A percentile compares a stretch with the other conserved stretches of the same genome.
These are phyloP conservation scores for Limnephilus lunatus DNA, from an alignment of 2,888 invertebrate species.

Conservation along the genomic window DNA sequence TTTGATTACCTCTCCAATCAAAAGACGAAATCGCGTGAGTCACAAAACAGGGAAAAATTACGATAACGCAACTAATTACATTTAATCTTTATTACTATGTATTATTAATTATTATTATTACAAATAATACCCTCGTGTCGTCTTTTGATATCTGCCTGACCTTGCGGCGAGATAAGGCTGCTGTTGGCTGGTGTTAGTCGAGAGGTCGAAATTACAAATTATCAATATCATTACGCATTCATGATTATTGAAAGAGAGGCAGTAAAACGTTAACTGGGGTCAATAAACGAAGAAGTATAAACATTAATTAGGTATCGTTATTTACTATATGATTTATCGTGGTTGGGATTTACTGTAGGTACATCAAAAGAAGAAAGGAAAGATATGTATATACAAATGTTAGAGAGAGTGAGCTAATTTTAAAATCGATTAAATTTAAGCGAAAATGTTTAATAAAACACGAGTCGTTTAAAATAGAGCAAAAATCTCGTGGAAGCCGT, in stretches of 20 bases:
- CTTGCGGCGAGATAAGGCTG: conserved; percentile 4
- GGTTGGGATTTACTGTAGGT: too few relatives aligned
- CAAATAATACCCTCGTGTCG: background rate
- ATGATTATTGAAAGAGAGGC: background rate
- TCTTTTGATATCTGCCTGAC: conserved; percentile 15
- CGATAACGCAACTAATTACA: background rate
- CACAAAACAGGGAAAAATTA: background rate
- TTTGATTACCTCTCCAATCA: background rate
- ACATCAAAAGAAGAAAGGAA: too few relatives aligned
- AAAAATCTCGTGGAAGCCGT: too few relatives aligned
- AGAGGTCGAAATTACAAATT: conserved; percentile 2
- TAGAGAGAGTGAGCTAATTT: too few relatives aligned
- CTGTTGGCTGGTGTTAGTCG: background rate
- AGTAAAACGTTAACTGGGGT: background rate
- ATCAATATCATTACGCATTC: background rate
- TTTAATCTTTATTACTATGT: background rate
- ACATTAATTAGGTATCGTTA: too few relatives aligned
- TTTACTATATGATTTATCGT: too few relatives aligned
- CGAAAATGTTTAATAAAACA: too few relatives aligned
- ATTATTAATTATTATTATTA: background rate
- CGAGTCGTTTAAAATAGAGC: too few relatives aligned
- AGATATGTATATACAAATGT: too few relatives aligned
- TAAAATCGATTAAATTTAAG: too few relatives aligned
- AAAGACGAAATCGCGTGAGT: background rate
- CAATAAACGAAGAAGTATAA: background rate